A percentile compares a stretch with the other conserved stretches of the same genome.
phyloP scores from a whole-genome alignment of 2,797 vertebrate genomes.

The Microcaecilia unicolor region DNA sequence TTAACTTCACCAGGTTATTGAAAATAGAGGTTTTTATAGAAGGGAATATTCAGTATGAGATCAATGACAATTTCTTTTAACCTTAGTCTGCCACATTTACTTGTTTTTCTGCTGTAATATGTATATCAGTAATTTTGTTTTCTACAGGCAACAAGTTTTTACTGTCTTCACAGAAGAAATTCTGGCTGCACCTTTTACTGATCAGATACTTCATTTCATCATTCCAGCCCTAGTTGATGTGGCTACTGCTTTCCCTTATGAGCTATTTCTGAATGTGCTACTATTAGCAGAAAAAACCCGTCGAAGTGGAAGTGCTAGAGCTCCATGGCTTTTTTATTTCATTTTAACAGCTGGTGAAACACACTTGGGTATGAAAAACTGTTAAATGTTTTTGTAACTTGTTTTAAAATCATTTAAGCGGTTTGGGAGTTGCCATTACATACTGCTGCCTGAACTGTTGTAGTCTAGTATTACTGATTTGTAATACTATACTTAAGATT shows the following conservation, averaged over 20 bases:
- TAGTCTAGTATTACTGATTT: too few species aligned
- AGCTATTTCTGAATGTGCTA: slow-evolving; percentile 83
- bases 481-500: too few species aligned
- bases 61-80: too few species aligned
- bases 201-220: slow-evolving; percentile 91
- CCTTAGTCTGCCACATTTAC: too few species aligned
- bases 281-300: slow-evolving; percentile 51
- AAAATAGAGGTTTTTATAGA: too few species aligned
- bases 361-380: slow-evolving; percentile 67
- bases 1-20: too few species aligned
- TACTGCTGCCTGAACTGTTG: too few species aligned
- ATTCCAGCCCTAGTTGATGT: slow-evolving; percentile 84
- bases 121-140: not conserved
- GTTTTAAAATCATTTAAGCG: too few species aligned
- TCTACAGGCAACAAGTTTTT: slow-evolving; percentile 82
- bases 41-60: too few species aligned
- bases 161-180: slow-evolving; percentile 89
- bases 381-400: not conserved
- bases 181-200: slow-evolving; percentile 84
- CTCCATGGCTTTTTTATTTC: slow-evolving; percentile 92
- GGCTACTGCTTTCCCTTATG: slow-evolving; percentile 75
- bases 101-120: too few species aligned
- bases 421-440: too few species aligned
- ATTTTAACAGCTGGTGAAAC: slow-evolving; percentile 84
- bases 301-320: slow-evolving; percentile 46